Base-by-base conservation (phyloP, 2,888 invertebrate species). In the Atrina japonica region DNA sequence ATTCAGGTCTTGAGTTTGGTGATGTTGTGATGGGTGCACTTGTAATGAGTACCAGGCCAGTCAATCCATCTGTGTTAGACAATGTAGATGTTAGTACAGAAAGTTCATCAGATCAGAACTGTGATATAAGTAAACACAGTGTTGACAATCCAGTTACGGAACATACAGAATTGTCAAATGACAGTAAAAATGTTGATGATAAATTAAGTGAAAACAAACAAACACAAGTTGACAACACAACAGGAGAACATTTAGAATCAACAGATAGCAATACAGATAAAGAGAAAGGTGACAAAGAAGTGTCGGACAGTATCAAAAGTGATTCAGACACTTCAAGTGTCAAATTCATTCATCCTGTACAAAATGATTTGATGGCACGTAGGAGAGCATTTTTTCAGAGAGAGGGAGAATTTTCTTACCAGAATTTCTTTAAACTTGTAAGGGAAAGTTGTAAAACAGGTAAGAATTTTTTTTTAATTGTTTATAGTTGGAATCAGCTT, bases 351-450 rank as follows among this genome's bases (percentile, higher is more conserved):
- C 35, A 30, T 1, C 9, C 23, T 18, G 18, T 30, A 11, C 2
- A 18, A 56, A 35, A 56, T 35, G 9, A 18, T 23, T 18, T 35
- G 7, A 21, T 40, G n/a, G 40, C n/a, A 27, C 56, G 49, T 27
- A 56, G 70, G 43, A 70, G 65, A 50, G 27, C 67, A 14, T 80
- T 77, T 63, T 78, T 80, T 64, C 73, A 75, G 9, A 59, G 67
- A 18, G 72, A 70, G 52, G 70, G 73, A 1, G 56, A 40, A 1
- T 56, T 61, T 21, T 70, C 55, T 40, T 73, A 74, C 49, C 77
- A 77, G 47, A 81, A 74, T 67, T 77, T 83, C 59, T 70, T 82
- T 59, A 59, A 75, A n/a, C 55, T 77, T 7, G 68, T 82, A 7
- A 63, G 69, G 25, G 73, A 79, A 25, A 60, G 74, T 25, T 64